Evolutionary conservation across 2,113 vertebrate species (phyloP), one percentile per base, ranked within the genome.

Genomic region (Trogon melanurus): DNA sequence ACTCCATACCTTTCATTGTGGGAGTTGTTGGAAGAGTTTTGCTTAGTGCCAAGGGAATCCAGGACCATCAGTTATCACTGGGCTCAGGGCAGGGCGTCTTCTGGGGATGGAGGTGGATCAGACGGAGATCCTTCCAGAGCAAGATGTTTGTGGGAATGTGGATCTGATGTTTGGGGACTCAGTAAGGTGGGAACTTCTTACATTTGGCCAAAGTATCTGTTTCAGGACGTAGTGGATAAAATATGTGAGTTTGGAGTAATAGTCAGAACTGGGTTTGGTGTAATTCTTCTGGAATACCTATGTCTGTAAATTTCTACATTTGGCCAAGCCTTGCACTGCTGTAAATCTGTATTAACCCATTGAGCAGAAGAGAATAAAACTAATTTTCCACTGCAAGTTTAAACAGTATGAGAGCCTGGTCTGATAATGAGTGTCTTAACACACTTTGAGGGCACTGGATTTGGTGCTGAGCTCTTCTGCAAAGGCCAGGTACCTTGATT

Each of bases 41-140:
- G 10, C 16, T 69, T 61, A 22, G 21, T 73, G 45, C 23, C 53
- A 65, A 26, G 14, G 25, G 66, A 79, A 29, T 54, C 25, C 57
- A 86, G 51, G 21, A 32, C 16, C 25, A 29, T 29, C 5, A 54
- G 36, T 34, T 21, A 41, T 51, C 30, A 19, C 56, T 78, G 47
- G 8, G 13, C 3, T 44, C 5, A 13, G 6, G 12, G 19, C 16
- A 78, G 10, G 2, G 13, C 1, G 0, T n/a, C 32, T 70, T 70
- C 27, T 65, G 14, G 27, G 10, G 15, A 2, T 69, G 54, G 50
- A 83, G 58, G 18, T 41, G 45, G 13, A 74, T 11, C 11, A 84
- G 41, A 60, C 8, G 29, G 48, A 54, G 45, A 16, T 13, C 9
- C 16, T 54, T 38, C 27, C 27, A n/a, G n/a, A 26, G 21, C 47